A percentile compares a stretch with the other conserved stretches of the same genome.
Evolutionary conservation across 2,797 vertebrate genomes (phyloP).

Genomic region (Gastrophryne carolinensis): DNA sequence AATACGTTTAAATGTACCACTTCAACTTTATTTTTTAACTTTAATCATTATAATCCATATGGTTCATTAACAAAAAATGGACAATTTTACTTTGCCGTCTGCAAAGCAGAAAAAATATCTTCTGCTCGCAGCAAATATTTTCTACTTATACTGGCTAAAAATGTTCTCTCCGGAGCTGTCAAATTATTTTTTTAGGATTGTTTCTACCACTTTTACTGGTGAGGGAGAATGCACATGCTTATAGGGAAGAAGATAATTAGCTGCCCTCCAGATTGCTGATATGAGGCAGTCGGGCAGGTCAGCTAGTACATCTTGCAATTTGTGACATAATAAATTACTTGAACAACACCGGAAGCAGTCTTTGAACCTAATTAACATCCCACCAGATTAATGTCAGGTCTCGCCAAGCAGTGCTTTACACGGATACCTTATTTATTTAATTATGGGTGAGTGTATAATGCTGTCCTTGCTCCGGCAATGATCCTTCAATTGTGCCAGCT

Average conservation of each 20-base stretch:
- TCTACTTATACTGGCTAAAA: constrained; percentile 58
- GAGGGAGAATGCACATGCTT: constrained; percentile 61
- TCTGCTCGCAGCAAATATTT: constrained; percentile 53
- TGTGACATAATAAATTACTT: constrained; percentile 89
- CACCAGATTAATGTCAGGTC: constrained; percentile 72
- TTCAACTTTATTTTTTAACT: neutral
- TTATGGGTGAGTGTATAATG: constrained; percentile 63
- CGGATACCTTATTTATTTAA: constrained; percentile 62
- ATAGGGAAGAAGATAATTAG: constrained; percentile 86
- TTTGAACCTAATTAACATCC: constrained; percentile 89
- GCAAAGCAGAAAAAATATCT: constrained; percentile 55
- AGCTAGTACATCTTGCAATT: constrained; percentile 67
- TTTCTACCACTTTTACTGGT: constrained; percentile 70
- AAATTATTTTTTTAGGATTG: constrained; percentile 74
- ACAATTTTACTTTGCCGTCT: constrained; percentile 13
- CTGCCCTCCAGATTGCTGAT: constrained; percentile 75
- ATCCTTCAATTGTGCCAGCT: constrained; percentile 69
- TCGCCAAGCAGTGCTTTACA: constrained; percentile 69
- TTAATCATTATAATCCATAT: neutral
- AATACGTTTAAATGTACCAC: too few relatives aligned
- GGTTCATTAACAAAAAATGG: neutral
- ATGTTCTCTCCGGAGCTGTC: constrained; percentile 67
- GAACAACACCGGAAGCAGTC: constrained; percentile 84
- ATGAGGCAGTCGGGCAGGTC: constrained; percentile 69
- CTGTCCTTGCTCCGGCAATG: constrained; percentile 59